Percentiles rank a stretch among this genome's conserved stretches.
These are phyloP conservation scores for Dromococcyx pavoninus DNA, from an alignment of 2,797 vertebrate species.

Conservation along the genomic window DNA sequence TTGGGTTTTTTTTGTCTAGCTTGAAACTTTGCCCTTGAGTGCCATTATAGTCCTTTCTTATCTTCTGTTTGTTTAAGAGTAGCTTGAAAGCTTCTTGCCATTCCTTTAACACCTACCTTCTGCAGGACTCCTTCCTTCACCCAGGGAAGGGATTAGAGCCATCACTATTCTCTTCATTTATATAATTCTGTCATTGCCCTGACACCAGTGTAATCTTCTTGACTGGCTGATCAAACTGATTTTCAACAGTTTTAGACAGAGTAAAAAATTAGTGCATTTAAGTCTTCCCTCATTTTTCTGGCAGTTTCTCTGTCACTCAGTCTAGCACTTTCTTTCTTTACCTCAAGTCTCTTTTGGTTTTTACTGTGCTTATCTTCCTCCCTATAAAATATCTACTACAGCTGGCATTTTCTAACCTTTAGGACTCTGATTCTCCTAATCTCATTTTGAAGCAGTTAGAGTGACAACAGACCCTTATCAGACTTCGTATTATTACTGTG, in stretches of 20 bases:
- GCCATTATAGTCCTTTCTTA: background rate
- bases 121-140: background rate
- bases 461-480: background rate
- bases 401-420: background rate
- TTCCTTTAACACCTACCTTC: constrained; percentile 11
- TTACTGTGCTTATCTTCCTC: background rate
- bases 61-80: background rate
- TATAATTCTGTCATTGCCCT: constrained; percentile 51
- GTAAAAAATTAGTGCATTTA: constrained; percentile 43
- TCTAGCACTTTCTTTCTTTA: background rate
- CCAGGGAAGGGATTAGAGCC: background rate
- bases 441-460: background rate
- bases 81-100: background rate
- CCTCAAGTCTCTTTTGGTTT: background rate
- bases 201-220: constrained; percentile 47
- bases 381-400: background rate
- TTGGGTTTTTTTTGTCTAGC: background rate
- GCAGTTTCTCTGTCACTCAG: constrained; percentile 16
- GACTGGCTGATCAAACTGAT: constrained; percentile 60
- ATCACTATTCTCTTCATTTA: constrained; percentile 29
- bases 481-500: background rate
- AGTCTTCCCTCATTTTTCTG: constrained; percentile 28
- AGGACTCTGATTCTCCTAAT: background rate
- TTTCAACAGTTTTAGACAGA: constrained; percentile 56
- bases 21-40: background rate